Percentiles rank a stretch among this genome's conserved stretches.
Conservation (phyloP, 2,797 vertebrate genomes). For the Premnoplex brunnescens region DNA sequence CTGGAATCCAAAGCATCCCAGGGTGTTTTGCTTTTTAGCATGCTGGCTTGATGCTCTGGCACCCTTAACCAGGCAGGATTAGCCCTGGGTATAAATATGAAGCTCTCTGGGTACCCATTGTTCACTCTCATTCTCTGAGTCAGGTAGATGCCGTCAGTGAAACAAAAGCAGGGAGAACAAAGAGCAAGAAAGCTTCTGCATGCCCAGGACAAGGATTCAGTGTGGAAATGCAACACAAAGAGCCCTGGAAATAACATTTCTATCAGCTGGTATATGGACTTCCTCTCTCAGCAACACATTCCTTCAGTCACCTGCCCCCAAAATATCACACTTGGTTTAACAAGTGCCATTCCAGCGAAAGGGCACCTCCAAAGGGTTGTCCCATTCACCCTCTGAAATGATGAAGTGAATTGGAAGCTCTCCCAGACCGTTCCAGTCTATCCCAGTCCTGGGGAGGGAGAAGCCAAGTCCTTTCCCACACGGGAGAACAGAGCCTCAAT, state of each 20-base stretch:
- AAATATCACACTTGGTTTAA: not conserved
- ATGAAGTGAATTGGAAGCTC: not conserved
- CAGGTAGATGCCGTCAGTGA: slow-evolving; percentile 7
- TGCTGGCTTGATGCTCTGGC: not conserved
- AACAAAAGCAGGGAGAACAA: slow-evolving; percentile 51
- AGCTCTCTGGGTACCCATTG: not conserved
- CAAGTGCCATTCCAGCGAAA: not conserved
- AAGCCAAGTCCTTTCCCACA: not conserved
- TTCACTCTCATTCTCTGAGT: slow-evolving; percentile 38
- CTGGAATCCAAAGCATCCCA: not conserved
- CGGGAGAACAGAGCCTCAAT: not conserved
- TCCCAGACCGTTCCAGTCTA: not conserved
- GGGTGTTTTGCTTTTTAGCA: not conserved
- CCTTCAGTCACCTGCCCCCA: not conserved
- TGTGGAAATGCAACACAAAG: slow-evolving; percentile 19
- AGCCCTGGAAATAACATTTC: not conserved
- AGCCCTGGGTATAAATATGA: not conserved
- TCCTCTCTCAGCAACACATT: not conserved
- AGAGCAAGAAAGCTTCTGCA: slow-evolving; percentile 30
- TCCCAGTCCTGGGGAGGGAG: not conserved
- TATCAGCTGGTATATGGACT: not conserved
- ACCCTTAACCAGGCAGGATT: not conserved
- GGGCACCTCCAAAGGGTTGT: not conserved
- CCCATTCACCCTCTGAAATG: not conserved
- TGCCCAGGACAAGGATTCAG: not conserved